Percentiles rank a stretch among this genome's conserved stretches.
Conservation (phyloP, 2,888 invertebrate species). For the Athalia circularis region DNA sequence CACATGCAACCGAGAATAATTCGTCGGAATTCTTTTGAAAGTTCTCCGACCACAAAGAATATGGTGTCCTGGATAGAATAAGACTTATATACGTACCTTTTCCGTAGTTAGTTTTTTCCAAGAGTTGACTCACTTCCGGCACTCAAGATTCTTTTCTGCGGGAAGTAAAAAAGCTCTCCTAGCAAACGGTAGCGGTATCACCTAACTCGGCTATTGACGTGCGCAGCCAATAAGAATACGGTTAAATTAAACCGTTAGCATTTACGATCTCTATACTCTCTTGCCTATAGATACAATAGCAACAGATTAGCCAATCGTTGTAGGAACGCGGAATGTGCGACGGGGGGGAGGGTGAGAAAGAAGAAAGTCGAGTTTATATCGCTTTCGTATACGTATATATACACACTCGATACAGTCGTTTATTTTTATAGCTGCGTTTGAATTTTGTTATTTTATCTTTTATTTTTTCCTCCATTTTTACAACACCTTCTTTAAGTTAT, state of each 20-base stretch:
- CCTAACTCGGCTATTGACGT: slow-evolving; percentile 7
- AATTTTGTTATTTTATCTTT: not conserved
- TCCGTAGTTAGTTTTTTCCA: too few relatives aligned
- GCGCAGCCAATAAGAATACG: slow-evolving; percentile 4
- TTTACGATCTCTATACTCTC: slow-evolving; percentile 27
- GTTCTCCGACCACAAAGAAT: too few relatives aligned
- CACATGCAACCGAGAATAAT: too few relatives aligned
- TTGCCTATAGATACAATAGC: not conserved
- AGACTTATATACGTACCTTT: too few relatives aligned
- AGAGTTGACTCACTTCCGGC: slow-evolving; percentile 11
- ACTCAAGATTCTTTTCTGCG: not conserved
- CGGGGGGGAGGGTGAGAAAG: not conserved
- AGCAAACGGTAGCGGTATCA: not conserved
- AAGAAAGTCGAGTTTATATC: slow-evolving; percentile 19
- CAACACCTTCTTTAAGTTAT: not conserved
- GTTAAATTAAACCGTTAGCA: slow-evolving; percentile 35
- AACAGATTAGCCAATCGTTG: slow-evolving; percentile 39
- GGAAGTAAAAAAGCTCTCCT: slow-evolving; percentile 1
- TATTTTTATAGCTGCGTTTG: slow-evolving; percentile 28
- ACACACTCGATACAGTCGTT: slow-evolving; percentile 35
- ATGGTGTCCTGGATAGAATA: too few relatives aligned
- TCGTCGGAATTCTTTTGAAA: too few relatives aligned
- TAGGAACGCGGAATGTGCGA: not conserved
- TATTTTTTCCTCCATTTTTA: not conserved
- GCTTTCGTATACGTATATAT: not conserved